Conservation (phyloP, 2,113 vertebrate genomes). For the Toxotes chatareus region DNA sequence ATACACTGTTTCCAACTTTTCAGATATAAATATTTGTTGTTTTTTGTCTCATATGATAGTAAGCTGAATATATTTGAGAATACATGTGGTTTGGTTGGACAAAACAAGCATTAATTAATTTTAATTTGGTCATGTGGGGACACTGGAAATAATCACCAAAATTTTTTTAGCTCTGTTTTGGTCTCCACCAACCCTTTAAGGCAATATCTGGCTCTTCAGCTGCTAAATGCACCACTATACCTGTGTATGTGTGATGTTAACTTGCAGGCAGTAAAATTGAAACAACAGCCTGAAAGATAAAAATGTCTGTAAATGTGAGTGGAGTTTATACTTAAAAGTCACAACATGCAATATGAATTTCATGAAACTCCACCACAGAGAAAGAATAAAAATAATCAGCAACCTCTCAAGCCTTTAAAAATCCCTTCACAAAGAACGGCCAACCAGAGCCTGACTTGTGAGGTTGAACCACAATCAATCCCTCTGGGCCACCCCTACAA, state of each 20-base stretch:
- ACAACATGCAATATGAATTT: neutral
- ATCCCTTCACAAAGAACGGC: constrained; percentile 14
- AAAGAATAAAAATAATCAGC: neutral
- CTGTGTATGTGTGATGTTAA: neutral
- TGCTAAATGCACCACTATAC: neutral
- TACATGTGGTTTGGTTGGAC: too few species aligned
- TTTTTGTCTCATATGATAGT: too few species aligned
- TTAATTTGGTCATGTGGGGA: neutral
- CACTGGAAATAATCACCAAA: neutral
- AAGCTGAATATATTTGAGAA: too few species aligned
- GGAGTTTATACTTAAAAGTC: neutral
- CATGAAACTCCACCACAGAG: neutral
- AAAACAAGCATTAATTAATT: neutral
- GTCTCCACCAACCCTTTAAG: neutral
- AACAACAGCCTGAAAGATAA: neutral
- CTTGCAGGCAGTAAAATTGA: neutral
- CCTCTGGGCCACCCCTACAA: constrained; percentile 24
- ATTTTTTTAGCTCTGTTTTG: neutral
- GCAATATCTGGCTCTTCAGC: neutral
- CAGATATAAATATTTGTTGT: too few species aligned
- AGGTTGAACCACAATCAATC: constrained; percentile 42
- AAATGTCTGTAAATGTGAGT: neutral
- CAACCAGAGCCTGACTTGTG: constrained; percentile 14
- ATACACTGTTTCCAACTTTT: too few species aligned
- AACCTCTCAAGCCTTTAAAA: constrained; percentile 14